phyloP scores from a whole-genome alignment of 2,888 invertebrate genomes.

The Scaeva pyrastri region DNA sequence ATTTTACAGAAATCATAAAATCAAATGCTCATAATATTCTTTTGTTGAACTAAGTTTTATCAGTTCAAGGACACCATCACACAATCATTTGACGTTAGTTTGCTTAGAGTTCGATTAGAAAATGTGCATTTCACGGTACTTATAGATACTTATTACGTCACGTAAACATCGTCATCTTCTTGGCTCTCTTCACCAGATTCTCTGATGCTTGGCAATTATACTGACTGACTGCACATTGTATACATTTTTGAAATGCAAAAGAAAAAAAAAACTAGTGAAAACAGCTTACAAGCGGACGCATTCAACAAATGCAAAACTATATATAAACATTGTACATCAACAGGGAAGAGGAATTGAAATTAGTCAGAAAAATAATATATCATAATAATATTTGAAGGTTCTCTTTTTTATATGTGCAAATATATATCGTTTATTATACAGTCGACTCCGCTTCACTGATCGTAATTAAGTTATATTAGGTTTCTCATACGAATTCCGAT shows the following conservation, averaged over 20 bases:
- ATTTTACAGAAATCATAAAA: not conserved
- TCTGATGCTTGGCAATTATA: not conserved
- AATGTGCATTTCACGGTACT: constrained; percentile 47
- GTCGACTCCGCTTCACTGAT: not conserved
- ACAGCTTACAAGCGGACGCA: constrained; percentile 48
- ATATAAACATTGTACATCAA: constrained; percentile 29
- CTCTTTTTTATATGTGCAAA: constrained; percentile 23
- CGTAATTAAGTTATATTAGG: too few species aligned
- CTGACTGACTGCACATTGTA: not conserved
- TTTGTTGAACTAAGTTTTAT: constrained; percentile 58
- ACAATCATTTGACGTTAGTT: constrained; percentile 45
- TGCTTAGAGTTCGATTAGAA: constrained; percentile 9
- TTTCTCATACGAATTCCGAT: too few species aligned
- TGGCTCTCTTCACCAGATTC: not conserved
- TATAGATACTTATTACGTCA: not conserved
- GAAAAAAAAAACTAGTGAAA: constrained; percentile 26
- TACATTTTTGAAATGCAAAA: constrained; percentile 3
- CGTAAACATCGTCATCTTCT: constrained; percentile 25
- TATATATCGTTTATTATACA: not conserved
- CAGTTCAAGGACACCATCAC: constrained; percentile 58
- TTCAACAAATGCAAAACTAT: constrained; percentile 41
- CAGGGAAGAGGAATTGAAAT: constrained; percentile 69
- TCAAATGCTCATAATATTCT: not conserved
- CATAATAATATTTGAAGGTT: constrained; percentile 64
- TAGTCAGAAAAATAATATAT: constrained; percentile 46